Evolutionary conservation across 2,888 invertebrate genomes (phyloP), one percentile per base, ranked within the genome.

Genomic region (Caenorhabditis japonica): DNA sequence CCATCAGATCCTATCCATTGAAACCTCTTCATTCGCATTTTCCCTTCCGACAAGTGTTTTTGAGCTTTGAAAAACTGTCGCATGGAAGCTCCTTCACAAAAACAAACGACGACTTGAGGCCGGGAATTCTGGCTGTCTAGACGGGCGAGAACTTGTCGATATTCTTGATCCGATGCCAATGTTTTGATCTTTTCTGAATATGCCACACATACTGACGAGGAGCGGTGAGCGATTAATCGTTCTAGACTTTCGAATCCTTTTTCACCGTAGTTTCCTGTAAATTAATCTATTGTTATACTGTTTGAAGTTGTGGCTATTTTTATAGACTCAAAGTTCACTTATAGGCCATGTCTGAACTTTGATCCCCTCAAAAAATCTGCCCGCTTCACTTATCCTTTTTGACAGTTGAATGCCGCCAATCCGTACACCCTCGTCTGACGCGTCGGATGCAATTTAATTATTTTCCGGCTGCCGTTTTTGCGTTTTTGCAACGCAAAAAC

Each of bases 61-160:
- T 87, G 84, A 4, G 87, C 87, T 46, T 69, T 43, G 73, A 87
- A 86, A 47, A 88, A 77, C 47, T 78, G 72, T 34, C 77, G 68
- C 71, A 93, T 91, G 1, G 93, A 92, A 87, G 64, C 69, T 25
- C 93, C 93, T 88, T 93, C 92, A 88, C 93, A 93, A 90, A 93
- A 93, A 88, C 93, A 93, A 17, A 93, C 85, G 30, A 84, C 82
- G 10, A 86, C 87, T 73, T 86, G 85, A 0, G 86, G 86, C 1
- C 86, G 77, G 15, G 81, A 66, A 52, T 83, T 84, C 53, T 84
- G 79, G 13, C 66, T 44, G 19, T 68, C 46, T 36, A 86, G 61
- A 23, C 76, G 60, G 12, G 53, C 61, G 12, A 86, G 75, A 5
- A 84, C 83, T 66, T 77, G 43, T 41, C 79, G 73, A 69, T 81